Percentiles rank a stretch among this genome's conserved stretches.
Conservation (phyloP, 2,113 vertebrate species). For the Serilophus lunatus region DNA sequence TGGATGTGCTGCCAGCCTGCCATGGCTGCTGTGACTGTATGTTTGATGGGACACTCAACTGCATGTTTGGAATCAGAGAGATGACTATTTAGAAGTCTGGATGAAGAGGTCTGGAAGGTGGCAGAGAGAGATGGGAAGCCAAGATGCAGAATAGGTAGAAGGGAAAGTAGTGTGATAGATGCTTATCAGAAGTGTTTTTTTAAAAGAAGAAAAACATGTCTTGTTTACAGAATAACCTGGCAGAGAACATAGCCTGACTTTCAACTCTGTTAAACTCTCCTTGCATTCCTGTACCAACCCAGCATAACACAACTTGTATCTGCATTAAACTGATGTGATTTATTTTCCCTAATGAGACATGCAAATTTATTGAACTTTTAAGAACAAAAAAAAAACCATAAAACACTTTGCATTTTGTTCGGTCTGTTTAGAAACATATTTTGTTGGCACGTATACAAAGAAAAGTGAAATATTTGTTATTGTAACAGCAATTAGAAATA, state of each 20-base stretch:
- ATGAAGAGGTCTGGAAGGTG: background rate
- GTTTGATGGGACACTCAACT: background rate
- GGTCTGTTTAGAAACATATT: background rate
- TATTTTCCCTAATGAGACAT: background rate
- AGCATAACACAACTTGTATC: background rate
- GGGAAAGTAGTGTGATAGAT: background rate
- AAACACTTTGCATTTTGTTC: background rate
- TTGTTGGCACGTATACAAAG: background rate
- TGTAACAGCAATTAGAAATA: background rate
- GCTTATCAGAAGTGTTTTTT: background rate
- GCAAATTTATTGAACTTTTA: background rate
- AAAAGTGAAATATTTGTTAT: background rate
- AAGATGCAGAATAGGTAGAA: background rate
- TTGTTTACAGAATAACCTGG: background rate
- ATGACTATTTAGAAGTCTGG: background rate
- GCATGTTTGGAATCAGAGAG: rapidly evolving
- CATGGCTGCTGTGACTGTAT: background rate
- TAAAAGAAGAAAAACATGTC: background rate
- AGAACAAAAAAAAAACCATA: background rate
- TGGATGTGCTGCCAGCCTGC: background rate
- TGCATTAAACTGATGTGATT: background rate
- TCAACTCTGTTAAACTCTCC: background rate
- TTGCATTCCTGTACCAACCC: background rate
- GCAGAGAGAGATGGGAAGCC: background rate
- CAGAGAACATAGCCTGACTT: background rate